Percentiles rank a stretch among this genome's conserved stretches.
Evolutionary conservation across 1,140 invertebrate species (phyloP).

Genomic region (Leptonema lineaticorne): DNA sequence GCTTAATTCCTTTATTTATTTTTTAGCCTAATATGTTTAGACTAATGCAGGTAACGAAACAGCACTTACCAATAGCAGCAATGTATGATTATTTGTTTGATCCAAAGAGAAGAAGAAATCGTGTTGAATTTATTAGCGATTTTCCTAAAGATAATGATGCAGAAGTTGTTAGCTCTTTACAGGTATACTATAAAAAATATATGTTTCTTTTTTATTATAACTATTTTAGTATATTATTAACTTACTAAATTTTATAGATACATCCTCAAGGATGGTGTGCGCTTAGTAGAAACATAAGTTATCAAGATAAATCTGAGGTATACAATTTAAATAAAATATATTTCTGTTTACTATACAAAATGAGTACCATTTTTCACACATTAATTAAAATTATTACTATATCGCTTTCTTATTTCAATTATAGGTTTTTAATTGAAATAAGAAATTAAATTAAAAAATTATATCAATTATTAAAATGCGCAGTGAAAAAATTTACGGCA

Average conservation of each 20-base stretch:
- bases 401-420: too few species aligned
- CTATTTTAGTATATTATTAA: conserved; percentile 24
- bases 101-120: conserved; percentile 70
- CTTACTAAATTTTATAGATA: conserved; percentile 64
- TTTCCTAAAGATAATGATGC: conserved; percentile 85
- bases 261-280: conserved; percentile 91
- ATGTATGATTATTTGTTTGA: conserved; percentile 82
- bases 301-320: conserved; percentile 82
- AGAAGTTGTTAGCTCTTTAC: conserved; percentile 84
- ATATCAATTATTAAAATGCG: not conserved
- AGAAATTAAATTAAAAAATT: not conserved
- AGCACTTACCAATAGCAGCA: conserved; percentile 75
- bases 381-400: not conserved
- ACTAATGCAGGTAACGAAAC: conserved; percentile 82
- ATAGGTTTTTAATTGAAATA: too few species aligned
- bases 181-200: conserved; percentile 52
- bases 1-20: conserved; percentile 4
- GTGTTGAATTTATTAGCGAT: conserved; percentile 87
- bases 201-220: not conserved
- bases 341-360: not conserved
- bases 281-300: conserved; percentile 82
- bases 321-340: conserved; percentile 36
- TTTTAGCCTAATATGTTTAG: conserved; percentile 84
- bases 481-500: not conserved
- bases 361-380: not conserved